Percentiles rank a stretch among this genome's conserved stretches.
Evolutionary conservation across 2,888 invertebrate genomes (phyloP).

Genomic region (Spialia ferax): DNA sequence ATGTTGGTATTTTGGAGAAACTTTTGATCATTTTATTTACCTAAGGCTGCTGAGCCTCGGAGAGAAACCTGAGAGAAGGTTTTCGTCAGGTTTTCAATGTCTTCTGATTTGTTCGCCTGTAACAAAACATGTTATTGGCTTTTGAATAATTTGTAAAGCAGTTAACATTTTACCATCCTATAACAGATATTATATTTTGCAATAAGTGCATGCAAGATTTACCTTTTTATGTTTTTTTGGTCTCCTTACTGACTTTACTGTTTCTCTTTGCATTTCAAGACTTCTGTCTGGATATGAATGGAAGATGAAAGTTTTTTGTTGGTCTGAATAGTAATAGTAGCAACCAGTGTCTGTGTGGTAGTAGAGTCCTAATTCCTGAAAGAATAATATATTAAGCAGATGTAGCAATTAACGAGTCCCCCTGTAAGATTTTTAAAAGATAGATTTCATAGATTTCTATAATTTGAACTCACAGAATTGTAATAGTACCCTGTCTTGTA

Average conservation of each 20-base stretch:
- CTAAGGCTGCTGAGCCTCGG: constrained; percentile 78
- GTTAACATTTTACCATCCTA: neutral
- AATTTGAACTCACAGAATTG: constrained; percentile 90
- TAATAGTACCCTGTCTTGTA: constrained; percentile 96
- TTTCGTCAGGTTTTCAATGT: constrained; percentile 80
- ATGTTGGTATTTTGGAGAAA: constrained; percentile 74
- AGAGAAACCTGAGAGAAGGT: constrained; percentile 83
- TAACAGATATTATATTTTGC: neutral
- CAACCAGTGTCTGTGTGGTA: constrained; percentile 95
- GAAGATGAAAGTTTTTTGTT: constrained; percentile 91
- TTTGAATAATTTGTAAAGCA: neutral
- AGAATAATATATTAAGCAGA: neutral
- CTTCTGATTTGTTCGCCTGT: constrained; percentile 71
- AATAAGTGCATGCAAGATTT: no score
- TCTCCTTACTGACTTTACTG: constrained; percentile 68
- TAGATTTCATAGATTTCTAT: no score
- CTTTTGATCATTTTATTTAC: constrained; percentile 76
- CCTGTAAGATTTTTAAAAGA: neutral
- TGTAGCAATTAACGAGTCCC: neutral
- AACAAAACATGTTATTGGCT: constrained; percentile 49
- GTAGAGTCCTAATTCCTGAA: constrained; percentile 93
- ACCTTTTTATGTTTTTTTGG: constrained; percentile 71
- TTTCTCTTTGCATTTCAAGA: constrained; percentile 54
- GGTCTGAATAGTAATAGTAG: constrained; percentile 94
- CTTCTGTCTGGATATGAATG: constrained; percentile 91